These are phyloP conservation scores for Melanerpes aurifrons DNA, from an alignment of 2,113 vertebrate genomes.

Conservation along the genomic window DNA sequence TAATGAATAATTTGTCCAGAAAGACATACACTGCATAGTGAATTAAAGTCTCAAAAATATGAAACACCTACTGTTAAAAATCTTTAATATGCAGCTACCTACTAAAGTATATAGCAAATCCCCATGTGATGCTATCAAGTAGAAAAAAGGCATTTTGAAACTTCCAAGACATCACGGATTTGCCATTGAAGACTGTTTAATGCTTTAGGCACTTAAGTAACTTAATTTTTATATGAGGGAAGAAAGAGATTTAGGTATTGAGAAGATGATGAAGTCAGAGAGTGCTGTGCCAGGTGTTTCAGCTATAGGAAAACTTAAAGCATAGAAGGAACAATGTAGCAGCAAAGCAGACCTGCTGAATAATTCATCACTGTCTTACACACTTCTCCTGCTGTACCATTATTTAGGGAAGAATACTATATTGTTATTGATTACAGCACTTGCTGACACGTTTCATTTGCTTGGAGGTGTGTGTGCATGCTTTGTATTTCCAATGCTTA, in stretches of 20 bases:
- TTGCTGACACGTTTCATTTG: constrained; percentile 80
- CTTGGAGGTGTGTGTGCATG: constrained; percentile 66
- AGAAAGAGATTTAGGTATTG: constrained; percentile 56
- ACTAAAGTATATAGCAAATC: background rate
- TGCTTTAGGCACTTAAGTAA: constrained; percentile 41
- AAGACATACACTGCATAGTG: constrained; percentile 12
- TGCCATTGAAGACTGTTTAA: constrained; percentile 14
- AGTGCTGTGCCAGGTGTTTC: constrained; percentile 68
- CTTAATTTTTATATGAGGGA: constrained; percentile 24
- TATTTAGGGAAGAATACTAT: constrained; percentile 81
- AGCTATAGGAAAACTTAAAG: constrained; percentile 63
- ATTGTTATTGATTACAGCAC: constrained; percentile 80
- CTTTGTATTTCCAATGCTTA: constrained; percentile 53
- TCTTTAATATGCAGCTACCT: background rate
- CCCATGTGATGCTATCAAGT: background rate
- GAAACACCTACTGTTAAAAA: background rate
- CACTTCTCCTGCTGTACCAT: constrained; percentile 65
- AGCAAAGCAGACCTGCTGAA: constrained; percentile 69
- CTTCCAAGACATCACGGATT: background rate
- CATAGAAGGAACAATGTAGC: constrained; percentile 49
- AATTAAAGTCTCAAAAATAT: constrained; percentile 25
- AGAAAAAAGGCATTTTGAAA: constrained; percentile 20
- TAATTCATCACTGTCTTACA: constrained; percentile 76
- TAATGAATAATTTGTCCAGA: constrained; percentile 56
- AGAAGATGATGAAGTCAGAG: constrained; percentile 47